These are phyloP conservation scores for Cephalopachus bancanus DNA, from an alignment of 2,797 vertebrate species.

Conservation along the genomic window DNA sequence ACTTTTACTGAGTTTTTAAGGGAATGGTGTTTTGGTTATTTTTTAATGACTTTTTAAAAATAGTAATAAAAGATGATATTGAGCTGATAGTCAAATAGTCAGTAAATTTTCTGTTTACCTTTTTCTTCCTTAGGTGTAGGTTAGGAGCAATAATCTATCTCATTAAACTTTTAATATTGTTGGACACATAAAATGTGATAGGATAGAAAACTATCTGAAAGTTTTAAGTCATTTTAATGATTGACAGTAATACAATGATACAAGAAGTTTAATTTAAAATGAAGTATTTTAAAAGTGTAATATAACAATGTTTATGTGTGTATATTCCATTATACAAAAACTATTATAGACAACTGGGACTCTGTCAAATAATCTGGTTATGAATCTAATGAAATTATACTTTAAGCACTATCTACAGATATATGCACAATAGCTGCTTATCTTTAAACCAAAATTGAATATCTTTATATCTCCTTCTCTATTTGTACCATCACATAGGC, in stretches of 20 bases:
- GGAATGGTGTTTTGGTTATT: neutral
- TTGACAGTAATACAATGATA: neutral
- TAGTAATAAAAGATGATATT: neutral
- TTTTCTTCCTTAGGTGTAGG: neutral
- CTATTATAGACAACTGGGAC: neutral
- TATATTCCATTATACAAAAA: neutral
- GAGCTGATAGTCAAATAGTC: neutral
- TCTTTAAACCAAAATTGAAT: neutral
- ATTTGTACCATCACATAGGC: neutral
- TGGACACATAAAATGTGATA: neutral
- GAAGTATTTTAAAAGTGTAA: neutral
- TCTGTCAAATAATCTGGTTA: fast-evolving
- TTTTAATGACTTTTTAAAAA: neutral
- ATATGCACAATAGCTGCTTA: neutral
- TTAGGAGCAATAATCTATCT: neutral
- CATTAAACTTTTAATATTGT: neutral
- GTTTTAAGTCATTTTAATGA: neutral
- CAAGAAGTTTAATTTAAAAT: neutral
- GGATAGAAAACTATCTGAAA: neutral
- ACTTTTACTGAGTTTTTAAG: neutral
- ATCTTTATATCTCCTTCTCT: neutral
- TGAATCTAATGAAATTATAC: neutral
- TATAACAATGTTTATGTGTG: neutral
- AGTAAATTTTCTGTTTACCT: neutral
- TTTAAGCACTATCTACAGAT: neutral